These are phyloP conservation scores for Pachycephus smyrnensis DNA, from an alignment of 2,888 invertebrate genomes.

Conservation along the genomic window DNA sequence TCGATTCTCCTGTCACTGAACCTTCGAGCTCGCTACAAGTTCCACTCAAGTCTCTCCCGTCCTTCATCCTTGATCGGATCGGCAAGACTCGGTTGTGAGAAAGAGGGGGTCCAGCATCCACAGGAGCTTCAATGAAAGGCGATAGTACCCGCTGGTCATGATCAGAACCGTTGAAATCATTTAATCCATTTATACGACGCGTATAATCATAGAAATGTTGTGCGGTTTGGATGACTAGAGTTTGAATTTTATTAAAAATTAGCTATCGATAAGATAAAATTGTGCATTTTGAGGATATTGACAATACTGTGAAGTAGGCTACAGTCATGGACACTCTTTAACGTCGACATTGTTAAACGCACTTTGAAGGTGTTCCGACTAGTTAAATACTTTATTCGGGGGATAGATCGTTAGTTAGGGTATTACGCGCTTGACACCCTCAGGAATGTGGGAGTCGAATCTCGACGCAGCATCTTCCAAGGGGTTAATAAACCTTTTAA, in stretches of 20 bases:
- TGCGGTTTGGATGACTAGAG: not conserved
- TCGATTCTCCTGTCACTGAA: slow-evolving; percentile 25
- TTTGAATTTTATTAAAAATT: not conserved
- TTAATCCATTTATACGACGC: not conserved
- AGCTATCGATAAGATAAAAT: not conserved
- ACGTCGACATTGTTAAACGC: not conserved
- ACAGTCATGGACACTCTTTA: not conserved
- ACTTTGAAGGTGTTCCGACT: slow-evolving; percentile 19
- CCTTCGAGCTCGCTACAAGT: slow-evolving; percentile 7
- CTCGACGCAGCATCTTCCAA: slow-evolving; percentile 16
- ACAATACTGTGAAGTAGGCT: not conserved
- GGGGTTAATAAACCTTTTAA: slow-evolving; percentile 23
- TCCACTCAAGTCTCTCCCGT: not conserved
- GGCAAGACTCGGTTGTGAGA: not conserved
- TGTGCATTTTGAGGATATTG: not conserved
- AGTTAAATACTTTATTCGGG: slow-evolving; percentile 19
- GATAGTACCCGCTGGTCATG: not conserved
- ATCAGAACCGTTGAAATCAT: not conserved
- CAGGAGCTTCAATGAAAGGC: not conserved
- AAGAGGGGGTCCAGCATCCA: not conserved
- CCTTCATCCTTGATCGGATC: slow-evolving; percentile 4
- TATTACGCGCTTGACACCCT: slow-evolving; percentile 35
- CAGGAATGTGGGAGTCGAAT: slow-evolving; percentile 17
- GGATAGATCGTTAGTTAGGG: slow-evolving; percentile 37
- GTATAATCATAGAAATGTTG: not conserved